Evolutionary conservation across 92 coral and sea anemone species (phyloP).

Genomic region (Chrysogorgia sp.): DNA sequence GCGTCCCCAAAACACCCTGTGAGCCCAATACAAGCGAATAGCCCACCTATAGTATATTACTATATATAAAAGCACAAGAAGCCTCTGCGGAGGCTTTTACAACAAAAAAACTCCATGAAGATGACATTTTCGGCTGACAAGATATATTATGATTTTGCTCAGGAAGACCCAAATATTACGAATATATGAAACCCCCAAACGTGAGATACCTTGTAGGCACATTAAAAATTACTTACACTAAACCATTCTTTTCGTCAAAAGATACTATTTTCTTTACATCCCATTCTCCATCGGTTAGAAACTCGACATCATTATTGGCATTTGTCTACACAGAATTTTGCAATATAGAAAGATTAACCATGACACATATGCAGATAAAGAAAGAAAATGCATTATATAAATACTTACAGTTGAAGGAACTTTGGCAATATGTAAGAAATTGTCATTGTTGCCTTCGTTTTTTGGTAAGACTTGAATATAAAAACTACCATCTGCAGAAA

Average conservation of each 20-base stretch:
- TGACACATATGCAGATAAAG: slow-evolving; percentile 2
- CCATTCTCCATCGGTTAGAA: slow-evolving; percentile 82
- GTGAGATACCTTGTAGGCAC: no score
- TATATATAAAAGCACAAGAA: no score
- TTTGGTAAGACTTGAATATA: slow-evolving; percentile 71
- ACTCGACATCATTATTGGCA: slow-evolving; percentile 34
- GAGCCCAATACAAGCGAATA: no score
- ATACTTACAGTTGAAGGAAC: slow-evolving; percentile 38
- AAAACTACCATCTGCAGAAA: slow-evolving; percentile 65
- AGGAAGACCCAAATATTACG: no score
- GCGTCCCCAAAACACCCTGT: no score
- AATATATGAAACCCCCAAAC: no score
- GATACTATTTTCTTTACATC: slow-evolving; percentile 76
- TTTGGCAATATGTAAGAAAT: slow-evolving; percentile 76
- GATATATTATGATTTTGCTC: no score
- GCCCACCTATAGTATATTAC: no score
- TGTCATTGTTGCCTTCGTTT: slow-evolving; percentile 64
- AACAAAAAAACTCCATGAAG: no score
- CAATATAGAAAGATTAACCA: background rate
- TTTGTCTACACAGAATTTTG: slow-evolving; percentile 42
- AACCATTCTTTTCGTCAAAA: slow-evolving; percentile 61
- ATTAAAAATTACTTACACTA: slow-evolving; percentile 94
- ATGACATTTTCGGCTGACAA: no score
- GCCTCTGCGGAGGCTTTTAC: no score
- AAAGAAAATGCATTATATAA: background rate